Conservation (phyloP, 1,140 invertebrate species). For the Anastatus disparis region DNA sequence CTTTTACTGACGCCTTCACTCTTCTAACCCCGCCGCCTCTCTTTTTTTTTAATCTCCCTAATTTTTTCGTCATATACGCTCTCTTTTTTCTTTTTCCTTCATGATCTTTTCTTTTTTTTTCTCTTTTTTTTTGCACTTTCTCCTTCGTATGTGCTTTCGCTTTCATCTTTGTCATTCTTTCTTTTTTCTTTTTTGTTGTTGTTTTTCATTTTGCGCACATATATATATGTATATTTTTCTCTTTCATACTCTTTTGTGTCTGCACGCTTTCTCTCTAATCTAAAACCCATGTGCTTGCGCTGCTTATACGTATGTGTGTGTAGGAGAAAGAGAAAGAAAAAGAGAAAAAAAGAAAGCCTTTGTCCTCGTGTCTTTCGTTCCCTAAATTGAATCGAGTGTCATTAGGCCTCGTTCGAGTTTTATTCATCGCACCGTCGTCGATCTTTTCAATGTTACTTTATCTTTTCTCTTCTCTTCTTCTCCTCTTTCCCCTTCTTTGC, state of each 20-base stretch:
- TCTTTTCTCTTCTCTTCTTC: too few relatives aligned
- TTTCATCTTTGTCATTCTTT: slow-evolving; percentile 8
- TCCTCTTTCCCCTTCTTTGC: background rate
- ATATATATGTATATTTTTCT: background rate
- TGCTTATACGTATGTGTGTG: too few relatives aligned
- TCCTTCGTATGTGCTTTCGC: background rate
- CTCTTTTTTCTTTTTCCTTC: too few relatives aligned
- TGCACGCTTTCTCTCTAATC: background rate
- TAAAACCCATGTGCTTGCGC: background rate
- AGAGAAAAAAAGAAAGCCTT: too few relatives aligned
- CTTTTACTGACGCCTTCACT: background rate
- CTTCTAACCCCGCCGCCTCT: background rate
- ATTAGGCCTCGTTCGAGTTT: slow-evolving; percentile 24
- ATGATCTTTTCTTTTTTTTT: slow-evolving; percentile 22
- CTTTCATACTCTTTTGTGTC: background rate
- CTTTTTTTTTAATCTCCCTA: slow-evolving; percentile 9
- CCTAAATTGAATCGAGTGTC: slow-evolving; percentile 31
- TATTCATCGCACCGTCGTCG: slow-evolving; percentile 1
- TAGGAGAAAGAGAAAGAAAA: too few relatives aligned
- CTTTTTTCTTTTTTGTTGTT: background rate
- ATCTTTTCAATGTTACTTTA: background rate
- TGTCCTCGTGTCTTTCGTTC: slow-evolving; percentile 13
- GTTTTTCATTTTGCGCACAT: background rate
- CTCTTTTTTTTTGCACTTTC: background rate
- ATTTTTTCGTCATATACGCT: slow-evolving; percentile 12